These are phyloP conservation scores for Eira barbara DNA, from an alignment of 2,113 vertebrate genomes.

Conservation along the genomic window DNA sequence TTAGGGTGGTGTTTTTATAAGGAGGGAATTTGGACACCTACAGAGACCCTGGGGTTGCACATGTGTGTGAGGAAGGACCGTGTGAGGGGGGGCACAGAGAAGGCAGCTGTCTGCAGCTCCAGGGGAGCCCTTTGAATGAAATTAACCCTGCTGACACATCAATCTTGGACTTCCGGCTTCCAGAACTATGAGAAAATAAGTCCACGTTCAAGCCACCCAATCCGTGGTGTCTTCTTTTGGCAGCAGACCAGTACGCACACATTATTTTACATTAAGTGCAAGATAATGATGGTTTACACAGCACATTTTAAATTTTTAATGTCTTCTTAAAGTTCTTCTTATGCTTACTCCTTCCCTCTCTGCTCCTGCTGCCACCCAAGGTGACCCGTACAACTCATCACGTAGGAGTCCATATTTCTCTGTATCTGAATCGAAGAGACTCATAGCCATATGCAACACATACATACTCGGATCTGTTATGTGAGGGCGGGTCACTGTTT, in stretches of 20 bases:
- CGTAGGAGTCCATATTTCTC: neutral
- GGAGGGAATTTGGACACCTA: neutral
- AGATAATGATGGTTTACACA: too few species aligned
- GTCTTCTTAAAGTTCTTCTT: neutral
- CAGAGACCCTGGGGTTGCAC: neutral
- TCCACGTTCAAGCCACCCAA: neutral
- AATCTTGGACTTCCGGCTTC: neutral
- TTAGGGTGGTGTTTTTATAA: neutral
- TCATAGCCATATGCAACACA: accelerated
- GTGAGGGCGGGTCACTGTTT: too few species aligned
- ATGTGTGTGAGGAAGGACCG: accelerated
- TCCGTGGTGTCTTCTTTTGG: neutral
- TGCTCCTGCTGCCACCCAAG: neutral
- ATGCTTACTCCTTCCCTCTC: neutral
- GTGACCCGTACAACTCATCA: neutral
- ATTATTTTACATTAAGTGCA: neutral
- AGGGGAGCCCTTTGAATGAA: neutral
- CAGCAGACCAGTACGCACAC: neutral
- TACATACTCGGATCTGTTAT: too few species aligned
- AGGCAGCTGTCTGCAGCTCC: neutral
- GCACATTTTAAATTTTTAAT: neutral
- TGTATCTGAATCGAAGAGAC: neutral
- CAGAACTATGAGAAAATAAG: neutral
- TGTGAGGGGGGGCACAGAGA: accelerated
- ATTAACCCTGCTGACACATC: neutral